Conservation (phyloP, 2,888 invertebrate species). For the Platycnemis pennipes region DNA sequence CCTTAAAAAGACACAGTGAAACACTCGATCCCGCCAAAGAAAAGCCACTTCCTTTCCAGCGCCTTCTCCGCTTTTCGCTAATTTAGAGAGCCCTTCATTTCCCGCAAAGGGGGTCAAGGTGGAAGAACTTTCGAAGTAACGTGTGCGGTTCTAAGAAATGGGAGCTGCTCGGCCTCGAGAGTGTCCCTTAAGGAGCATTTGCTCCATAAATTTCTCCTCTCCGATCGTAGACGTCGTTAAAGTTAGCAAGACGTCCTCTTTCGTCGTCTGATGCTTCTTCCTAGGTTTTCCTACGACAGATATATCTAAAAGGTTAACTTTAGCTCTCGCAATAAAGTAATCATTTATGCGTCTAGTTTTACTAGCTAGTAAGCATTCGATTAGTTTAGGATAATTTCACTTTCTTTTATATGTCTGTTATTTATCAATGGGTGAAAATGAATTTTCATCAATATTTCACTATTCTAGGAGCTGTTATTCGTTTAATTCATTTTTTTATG, state of each 20-base stretch:
- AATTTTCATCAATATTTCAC: no score
- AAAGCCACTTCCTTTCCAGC: background rate
- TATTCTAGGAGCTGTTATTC: no score
- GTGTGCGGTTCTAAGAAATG: background rate
- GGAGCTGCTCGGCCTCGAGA: background rate
- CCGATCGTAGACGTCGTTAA: background rate
- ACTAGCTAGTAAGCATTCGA: background rate
- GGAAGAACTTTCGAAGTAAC: background rate
- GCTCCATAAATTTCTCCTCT: background rate
- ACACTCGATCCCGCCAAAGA: background rate
- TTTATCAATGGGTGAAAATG: no score
- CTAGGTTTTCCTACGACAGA: background rate
- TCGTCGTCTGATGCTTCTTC: background rate
- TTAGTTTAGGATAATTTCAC: background rate
- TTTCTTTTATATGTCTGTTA: no score
- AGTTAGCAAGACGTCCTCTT: background rate
- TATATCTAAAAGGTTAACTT: background rate
- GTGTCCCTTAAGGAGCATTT: conserved; percentile 5
- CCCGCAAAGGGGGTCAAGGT: background rate
- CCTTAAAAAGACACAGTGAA: background rate
- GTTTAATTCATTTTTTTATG: no score
- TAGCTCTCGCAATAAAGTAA: background rate
- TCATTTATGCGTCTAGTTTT: no score
- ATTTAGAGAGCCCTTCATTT: conserved; percentile 1
- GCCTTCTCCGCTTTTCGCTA: background rate